Conservation (phyloP, 2,797 vertebrate species). For the Danio kyathit region DNA sequence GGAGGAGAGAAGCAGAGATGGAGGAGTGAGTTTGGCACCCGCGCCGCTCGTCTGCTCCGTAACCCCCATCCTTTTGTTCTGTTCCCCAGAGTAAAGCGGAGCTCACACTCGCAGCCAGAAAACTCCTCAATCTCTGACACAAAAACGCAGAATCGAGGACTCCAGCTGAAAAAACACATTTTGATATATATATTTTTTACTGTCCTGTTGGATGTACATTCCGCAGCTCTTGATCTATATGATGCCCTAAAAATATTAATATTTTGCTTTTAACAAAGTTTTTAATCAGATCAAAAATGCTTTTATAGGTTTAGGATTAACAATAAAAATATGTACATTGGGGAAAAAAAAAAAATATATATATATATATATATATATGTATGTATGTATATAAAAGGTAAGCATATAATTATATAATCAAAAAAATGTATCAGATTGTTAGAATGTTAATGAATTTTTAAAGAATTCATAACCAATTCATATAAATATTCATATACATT, state of each 20-base stretch:
- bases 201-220: neutral
- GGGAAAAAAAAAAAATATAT: too few species aligned
- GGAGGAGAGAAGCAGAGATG: conserved; percentile 61
- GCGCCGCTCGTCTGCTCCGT: conserved; percentile 74
- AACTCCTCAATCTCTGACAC: conserved; percentile 80
- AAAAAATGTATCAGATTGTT: too few species aligned
- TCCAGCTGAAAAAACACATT: neutral
- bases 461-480: too few species aligned
- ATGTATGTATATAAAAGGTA: too few species aligned
- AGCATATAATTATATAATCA: too few species aligned
- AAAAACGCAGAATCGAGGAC: conserved; percentile 76
- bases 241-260: neutral
- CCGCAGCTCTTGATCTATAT: neutral
- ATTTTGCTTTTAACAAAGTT: too few species aligned
- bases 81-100: conserved; percentile 72
- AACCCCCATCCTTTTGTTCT: conserved; percentile 78
- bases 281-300: too few species aligned
- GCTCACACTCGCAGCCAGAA: conserved; percentile 75
- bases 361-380: too few species aligned
- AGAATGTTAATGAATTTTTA: too few species aligned
- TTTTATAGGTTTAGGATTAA: too few species aligned
- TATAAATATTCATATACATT: too few species aligned
- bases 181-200: neutral
- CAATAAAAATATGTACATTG: too few species aligned
- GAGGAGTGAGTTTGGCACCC: conserved; percentile 68